These are phyloP conservation scores for Lates calcarifer DNA, from an alignment of 2,113 vertebrate species.

Conservation along the genomic window DNA sequence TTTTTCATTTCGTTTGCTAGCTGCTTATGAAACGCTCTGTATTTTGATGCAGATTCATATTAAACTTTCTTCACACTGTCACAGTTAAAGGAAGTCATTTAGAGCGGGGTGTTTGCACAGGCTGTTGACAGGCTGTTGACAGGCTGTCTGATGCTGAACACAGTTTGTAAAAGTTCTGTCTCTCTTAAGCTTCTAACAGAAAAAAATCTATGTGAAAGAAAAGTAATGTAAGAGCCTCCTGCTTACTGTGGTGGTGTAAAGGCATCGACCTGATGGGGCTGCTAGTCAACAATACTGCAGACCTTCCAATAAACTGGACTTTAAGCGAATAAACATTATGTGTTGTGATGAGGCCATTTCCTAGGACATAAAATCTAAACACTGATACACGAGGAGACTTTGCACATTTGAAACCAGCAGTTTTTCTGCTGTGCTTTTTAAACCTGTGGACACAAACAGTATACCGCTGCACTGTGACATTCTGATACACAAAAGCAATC, in stretches of 20 bases:
- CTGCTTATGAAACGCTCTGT: too few species aligned
- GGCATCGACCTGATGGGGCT: neutral
- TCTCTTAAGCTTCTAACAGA: too few species aligned
- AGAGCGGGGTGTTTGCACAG: neutral
- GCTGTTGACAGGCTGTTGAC: neutral
- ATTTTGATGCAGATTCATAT: neutral
- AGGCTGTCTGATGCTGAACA: neutral
- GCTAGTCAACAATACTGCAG: neutral
- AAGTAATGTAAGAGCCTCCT: too few species aligned
- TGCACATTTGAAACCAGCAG: neutral
- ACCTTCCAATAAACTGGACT: neutral
- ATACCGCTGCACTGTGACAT: constrained; percentile 20
- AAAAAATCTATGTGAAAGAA: too few species aligned
- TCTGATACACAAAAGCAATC: constrained; percentile 8
- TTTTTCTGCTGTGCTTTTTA: neutral
- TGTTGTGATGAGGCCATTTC: neutral
- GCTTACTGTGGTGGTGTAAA: too few species aligned
- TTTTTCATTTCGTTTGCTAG: too few species aligned
- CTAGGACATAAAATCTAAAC: neutral
- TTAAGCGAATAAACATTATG: neutral
- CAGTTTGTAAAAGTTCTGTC: too few species aligned
- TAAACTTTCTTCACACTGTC: neutral
- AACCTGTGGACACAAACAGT: neutral
- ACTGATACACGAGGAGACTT: neutral
- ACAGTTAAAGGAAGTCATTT: neutral